Evolutionary conservation across 37 sponge, comb jelly and placozoan genomes (phyloP).

Genomic region (Haliclona indistincta): DNA sequence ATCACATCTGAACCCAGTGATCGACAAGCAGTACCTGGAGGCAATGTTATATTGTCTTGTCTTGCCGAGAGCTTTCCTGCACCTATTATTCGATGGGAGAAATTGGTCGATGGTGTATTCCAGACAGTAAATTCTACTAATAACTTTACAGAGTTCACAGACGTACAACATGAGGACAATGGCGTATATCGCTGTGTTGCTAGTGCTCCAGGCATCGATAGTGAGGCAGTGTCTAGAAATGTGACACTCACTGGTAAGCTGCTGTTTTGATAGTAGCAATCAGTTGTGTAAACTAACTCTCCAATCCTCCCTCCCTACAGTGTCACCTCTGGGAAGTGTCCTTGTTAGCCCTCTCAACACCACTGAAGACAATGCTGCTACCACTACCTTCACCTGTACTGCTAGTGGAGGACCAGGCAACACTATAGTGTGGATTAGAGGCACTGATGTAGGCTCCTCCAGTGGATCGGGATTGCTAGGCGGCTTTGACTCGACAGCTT

Average conservation of each 20-base stretch:
- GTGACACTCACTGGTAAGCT: conserved; percentile 15
- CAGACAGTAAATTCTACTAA: neutral
- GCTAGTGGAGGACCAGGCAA: conserved; percentile 64
- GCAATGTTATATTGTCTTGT: conserved; percentile 10
- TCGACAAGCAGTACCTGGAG: neutral
- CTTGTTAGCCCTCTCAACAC: neutral
- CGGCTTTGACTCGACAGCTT: neutral
- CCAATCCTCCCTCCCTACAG: too few species aligned
- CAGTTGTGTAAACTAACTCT: too few species aligned
- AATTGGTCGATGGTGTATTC: neutral
- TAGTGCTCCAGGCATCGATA: neutral
- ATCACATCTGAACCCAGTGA: conserved; percentile 1
- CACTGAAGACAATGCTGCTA: conserved; percentile 3
- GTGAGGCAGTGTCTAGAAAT: neutral
- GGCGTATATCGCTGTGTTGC: conserved; percentile 7
- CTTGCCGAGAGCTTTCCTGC: conserved; percentile 20
- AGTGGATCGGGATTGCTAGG: neutral
- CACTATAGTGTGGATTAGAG: conserved; percentile 43
- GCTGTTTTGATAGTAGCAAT: too few species aligned
- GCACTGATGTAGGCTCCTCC: neutral
- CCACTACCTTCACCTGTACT: conserved; percentile 33
- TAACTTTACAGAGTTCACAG: neutral
- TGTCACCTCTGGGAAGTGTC: conserved; percentile 43
- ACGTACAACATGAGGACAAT: conserved; percentile 3
- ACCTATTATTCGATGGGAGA: conserved; percentile 16